Conservation (phyloP, 2,113 vertebrate genomes). For the Hemiprocne comata region DNA sequence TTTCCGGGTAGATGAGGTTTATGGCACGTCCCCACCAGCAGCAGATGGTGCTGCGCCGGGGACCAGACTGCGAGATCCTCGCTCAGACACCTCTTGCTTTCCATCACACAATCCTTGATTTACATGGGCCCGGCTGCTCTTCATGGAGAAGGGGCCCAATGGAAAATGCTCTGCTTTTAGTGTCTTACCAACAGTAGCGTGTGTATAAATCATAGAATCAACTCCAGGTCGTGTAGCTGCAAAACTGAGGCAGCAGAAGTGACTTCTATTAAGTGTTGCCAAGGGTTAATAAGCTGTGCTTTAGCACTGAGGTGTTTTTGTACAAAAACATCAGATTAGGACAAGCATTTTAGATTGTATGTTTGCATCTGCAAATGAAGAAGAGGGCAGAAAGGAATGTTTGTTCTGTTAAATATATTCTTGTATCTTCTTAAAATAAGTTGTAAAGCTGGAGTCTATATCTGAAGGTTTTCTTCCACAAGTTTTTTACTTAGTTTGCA, state of each 20-base stretch:
- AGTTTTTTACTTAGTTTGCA: not conserved
- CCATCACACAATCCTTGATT: not conserved
- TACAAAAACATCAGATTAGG: not conserved
- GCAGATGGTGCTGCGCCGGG: not conserved
- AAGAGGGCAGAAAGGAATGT: not conserved
- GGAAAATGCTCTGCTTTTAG: not conserved
- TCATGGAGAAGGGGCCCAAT: not conserved
- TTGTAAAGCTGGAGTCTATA: not conserved
- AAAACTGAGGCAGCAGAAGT: not conserved
- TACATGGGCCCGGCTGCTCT: not conserved
- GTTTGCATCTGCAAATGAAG: not conserved
- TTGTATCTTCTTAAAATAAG: not conserved
- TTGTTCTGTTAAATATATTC: not conserved
- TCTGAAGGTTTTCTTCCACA: not conserved
- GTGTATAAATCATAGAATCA: not conserved
- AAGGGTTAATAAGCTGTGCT: not conserved
- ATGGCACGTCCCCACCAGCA: not conserved
- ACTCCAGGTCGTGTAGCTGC: not conserved
- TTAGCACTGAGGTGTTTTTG: conserved; percentile 2
- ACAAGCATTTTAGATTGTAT: not conserved
- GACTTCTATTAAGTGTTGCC: not conserved
- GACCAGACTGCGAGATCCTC: not conserved
- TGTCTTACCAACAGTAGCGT: not conserved
- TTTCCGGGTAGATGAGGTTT: not conserved
- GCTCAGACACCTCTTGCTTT: not conserved